These are phyloP conservation scores for Lophius americanus DNA, from an alignment of 2,797 vertebrate genomes.

Conservation along the genomic window DNA sequence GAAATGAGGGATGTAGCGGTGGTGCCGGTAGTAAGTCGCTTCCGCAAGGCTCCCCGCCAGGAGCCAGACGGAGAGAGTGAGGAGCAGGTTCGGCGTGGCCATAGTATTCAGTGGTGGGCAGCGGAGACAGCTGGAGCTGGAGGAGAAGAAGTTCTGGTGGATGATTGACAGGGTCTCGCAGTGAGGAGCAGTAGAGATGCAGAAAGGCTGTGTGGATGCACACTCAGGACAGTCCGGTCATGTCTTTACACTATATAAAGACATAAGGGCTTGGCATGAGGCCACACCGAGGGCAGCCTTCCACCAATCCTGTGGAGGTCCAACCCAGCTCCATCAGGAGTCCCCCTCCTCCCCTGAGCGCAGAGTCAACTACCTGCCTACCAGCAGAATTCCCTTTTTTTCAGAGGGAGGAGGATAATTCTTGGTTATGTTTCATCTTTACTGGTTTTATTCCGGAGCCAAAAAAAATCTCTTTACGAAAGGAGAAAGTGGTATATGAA, in stretches of 20 bases:
- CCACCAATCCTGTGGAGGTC: constrained; percentile 84
- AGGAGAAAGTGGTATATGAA: constrained; percentile 69
- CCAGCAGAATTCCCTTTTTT: constrained; percentile 47
- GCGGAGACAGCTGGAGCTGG: constrained; percentile 40
- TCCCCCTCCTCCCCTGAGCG: constrained; percentile 72
- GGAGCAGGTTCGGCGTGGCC: constrained; percentile 72
- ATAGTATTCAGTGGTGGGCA: constrained; percentile 65
- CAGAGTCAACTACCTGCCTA: constrained; percentile 82
- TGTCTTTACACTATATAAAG: constrained; percentile 88
- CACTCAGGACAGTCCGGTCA: constrained; percentile 83
- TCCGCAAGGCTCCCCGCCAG: constrained; percentile 80
- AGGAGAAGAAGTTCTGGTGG: constrained; percentile 37
- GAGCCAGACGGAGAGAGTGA: constrained; percentile 77
- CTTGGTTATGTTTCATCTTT: constrained; percentile 70
- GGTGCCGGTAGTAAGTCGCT: constrained; percentile 83
- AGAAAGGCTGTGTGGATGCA: constrained; percentile 74
- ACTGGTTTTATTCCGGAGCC: constrained; percentile 66
- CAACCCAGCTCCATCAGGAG: constrained; percentile 81
- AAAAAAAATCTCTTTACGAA: constrained; percentile 61
- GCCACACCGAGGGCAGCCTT: constrained; percentile 79
- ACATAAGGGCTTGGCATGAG: constrained; percentile 83
- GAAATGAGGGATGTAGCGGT: constrained; percentile 76
- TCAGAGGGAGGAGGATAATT: constrained; percentile 59
- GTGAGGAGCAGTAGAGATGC: constrained; percentile 47
- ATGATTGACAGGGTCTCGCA: constrained; percentile 47